Conservation (phyloP, 2,888 invertebrate species). For the Drosophila diplacantha region DNA sequence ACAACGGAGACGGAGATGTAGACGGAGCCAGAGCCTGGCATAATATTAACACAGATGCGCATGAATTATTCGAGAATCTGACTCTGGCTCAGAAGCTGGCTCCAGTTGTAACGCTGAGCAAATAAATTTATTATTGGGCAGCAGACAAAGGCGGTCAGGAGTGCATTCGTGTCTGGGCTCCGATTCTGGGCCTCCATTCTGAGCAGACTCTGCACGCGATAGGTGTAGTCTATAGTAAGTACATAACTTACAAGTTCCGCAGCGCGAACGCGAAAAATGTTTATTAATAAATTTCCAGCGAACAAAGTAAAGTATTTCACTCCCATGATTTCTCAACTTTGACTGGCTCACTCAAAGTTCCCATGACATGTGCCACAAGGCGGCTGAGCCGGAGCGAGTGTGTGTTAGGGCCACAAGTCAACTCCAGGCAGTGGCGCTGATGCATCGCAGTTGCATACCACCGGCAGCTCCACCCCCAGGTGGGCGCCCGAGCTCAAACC, state of each 20-base stretch:
- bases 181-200: slow-evolving; percentile 14
- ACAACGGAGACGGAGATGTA: slow-evolving; percentile 24
- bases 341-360: slow-evolving; percentile 55
- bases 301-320: slow-evolving; percentile 67
- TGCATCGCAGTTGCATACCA: slow-evolving; percentile 9
- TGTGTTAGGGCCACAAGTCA: slow-evolving; percentile 54
- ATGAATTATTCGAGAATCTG: slow-evolving; percentile 53
- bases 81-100: neutral
- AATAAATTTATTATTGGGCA: slow-evolving; percentile 37
- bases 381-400: slow-evolving; percentile 7
- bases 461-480: neutral
- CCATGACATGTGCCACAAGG: slow-evolving; percentile 65
- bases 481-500: neutral
- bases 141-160: slow-evolving; percentile 13
- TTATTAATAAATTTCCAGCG: slow-evolving; percentile 66
- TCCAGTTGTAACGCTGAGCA: slow-evolving; percentile 13
- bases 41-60: slow-evolving; percentile 57
- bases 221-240: neutral
- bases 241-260: slow-evolving; percentile 54
- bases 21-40: slow-evolving; percentile 16
- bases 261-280: slow-evolving; percentile 37
- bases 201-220: slow-evolving; percentile 32
- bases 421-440: slow-evolving; percentile 47
- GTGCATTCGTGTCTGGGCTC: slow-evolving; percentile 21
- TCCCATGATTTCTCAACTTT: slow-evolving; percentile 68